These are phyloP conservation scores for Laterallus jamaicensis DNA, from an alignment of 2,113 vertebrate genomes.

Conservation along the genomic window DNA sequence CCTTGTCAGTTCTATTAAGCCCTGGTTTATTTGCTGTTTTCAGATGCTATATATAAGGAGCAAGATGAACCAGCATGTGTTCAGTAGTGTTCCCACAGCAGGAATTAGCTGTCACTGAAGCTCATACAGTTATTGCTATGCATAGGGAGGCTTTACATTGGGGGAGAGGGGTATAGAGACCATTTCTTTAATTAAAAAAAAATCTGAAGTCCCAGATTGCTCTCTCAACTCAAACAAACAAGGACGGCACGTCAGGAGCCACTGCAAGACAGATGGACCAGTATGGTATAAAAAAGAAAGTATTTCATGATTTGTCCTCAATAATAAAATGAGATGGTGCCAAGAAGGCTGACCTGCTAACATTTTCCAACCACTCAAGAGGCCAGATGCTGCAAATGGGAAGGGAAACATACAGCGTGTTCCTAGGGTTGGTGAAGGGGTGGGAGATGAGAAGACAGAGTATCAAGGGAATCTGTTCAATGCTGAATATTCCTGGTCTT, in stretches of 20 bases:
- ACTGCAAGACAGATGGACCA: background rate
- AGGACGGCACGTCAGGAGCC: background rate
- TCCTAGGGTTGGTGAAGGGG: background rate
- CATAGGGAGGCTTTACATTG: accelerated
- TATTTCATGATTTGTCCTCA: background rate
- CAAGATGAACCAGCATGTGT: background rate
- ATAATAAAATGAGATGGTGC: background rate
- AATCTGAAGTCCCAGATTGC: background rate
- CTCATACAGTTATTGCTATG: background rate
- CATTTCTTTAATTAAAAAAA: background rate
- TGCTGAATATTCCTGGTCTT: background rate
- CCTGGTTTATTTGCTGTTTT: background rate
- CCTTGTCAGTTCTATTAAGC: background rate
- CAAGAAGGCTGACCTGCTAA: background rate
- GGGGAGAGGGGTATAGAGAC: background rate
- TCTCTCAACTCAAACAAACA: background rate
- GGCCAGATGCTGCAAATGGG: background rate
- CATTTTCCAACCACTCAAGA: background rate
- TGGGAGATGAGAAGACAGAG: background rate
- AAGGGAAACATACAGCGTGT: background rate
- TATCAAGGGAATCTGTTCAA: background rate
- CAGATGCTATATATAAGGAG: background rate
- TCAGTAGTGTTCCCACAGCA: background rate
- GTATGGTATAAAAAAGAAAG: background rate
- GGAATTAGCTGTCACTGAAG: background rate